A percentile compares a stretch with the other conserved stretches of the same genome.
These are phyloP conservation scores for Lepisosteus oculatus DNA, from an alignment of 2,113 vertebrate species.

Conservation along the genomic window DNA sequence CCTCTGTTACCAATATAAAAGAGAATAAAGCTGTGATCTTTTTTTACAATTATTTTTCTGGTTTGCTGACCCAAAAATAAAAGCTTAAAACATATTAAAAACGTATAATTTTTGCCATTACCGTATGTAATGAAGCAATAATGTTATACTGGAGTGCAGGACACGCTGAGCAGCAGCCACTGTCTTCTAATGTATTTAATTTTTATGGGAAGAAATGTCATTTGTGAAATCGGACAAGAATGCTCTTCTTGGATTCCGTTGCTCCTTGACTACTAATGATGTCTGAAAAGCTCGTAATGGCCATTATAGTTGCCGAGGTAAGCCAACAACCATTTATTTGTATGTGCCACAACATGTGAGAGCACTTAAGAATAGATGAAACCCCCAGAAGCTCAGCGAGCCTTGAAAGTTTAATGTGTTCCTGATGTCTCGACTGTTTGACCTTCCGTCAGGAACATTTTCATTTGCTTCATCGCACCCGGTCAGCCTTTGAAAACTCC, in stretches of 20 bases:
- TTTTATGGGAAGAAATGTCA: background rate
- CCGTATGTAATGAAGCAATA: no score
- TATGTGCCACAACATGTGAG: slow-evolving; percentile 5
- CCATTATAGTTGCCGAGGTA: background rate
- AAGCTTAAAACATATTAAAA: no score
- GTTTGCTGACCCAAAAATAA: no score
- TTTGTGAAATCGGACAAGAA: background rate
- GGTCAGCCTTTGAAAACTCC: background rate
- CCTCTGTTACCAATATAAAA: no score
- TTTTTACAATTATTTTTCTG: no score
- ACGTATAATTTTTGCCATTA: no score
- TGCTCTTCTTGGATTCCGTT: background rate
- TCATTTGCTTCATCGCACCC: background rate
- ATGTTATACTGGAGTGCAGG: no score
- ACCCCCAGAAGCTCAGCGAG: background rate
- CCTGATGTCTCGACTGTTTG: slow-evolving; percentile 8
- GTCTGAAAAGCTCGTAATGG: slow-evolving; percentile 9
- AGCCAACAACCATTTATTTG: background rate
- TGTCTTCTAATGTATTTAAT: no score
- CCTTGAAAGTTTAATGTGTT: slow-evolving; percentile 11
- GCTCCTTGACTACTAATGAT: slow-evolving; percentile 4
- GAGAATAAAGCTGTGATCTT: no score
- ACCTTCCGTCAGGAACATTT: background rate
- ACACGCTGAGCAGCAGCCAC: no score
- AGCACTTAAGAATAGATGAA: slow-evolving; percentile 8